Conservation (phyloP, 2,888 invertebrate genomes). For the Epistrophe eligans region DNA sequence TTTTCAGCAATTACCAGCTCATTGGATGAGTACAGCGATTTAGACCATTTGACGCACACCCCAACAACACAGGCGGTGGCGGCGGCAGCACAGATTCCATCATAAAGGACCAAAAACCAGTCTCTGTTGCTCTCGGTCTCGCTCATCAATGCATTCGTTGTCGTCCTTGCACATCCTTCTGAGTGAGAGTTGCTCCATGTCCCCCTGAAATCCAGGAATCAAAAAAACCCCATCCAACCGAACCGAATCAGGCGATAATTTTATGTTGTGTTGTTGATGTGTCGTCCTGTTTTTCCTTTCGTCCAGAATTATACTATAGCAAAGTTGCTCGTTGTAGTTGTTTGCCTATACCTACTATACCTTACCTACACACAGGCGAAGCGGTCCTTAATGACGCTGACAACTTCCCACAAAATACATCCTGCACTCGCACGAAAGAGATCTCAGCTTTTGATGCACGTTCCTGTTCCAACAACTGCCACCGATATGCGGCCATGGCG, state of each 20-base stretch:
- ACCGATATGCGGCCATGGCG: conserved; percentile 29
- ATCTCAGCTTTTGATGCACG: conserved; percentile 70
- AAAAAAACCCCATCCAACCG: background rate
- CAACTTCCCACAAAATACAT: conserved; percentile 70
- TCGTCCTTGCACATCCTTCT: conserved; percentile 55
- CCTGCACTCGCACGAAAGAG: conserved; percentile 73
- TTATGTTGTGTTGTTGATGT: conserved; percentile 70
- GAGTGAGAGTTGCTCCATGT: conserved; percentile 5
- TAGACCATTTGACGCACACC: conserved; percentile 72
- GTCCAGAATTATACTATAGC: conserved; percentile 12
- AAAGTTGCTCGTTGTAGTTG: conserved; percentile 56
- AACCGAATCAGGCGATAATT: conserved; percentile 65
- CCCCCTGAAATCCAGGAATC: conserved; percentile 5
- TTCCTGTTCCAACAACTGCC: conserved; percentile 65
- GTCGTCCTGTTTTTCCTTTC: conserved; percentile 50
- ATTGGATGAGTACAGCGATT: conserved; percentile 74
- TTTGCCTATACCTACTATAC: conserved; percentile 44
- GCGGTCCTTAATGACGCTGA: conserved; percentile 67
- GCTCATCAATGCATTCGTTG: conserved; percentile 41
- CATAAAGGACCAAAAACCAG: conserved; percentile 17
- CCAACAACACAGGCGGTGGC: conserved; percentile 37
- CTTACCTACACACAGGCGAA: conserved; percentile 38
- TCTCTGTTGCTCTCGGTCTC: conserved; percentile 34
- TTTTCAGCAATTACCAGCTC: conserved; percentile 73
- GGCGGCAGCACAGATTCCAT: conserved; percentile 12